Evolutionary conservation across 2,888 invertebrate species (phyloP), one percentile per base, ranked within the genome.

Genomic region (Cerceris rybyensis): DNA sequence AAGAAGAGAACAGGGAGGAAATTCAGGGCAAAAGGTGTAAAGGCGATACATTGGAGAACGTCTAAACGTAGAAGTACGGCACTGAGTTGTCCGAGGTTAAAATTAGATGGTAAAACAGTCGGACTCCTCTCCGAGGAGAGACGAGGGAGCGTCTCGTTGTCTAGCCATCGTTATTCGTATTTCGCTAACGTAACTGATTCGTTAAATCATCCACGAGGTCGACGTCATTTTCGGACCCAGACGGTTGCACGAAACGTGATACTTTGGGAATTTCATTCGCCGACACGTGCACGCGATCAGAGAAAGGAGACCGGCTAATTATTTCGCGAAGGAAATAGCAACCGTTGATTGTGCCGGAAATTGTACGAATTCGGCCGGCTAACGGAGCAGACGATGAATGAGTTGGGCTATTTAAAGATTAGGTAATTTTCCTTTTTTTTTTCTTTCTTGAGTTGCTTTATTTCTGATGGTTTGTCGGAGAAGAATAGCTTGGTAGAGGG

Each of bases 141-240:
- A 82, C 83, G 75, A 71, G 82, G 87, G 80, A 84, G 85, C 83
- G 85, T 86, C 87, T 83, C 80, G 82, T 86, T 86, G 87, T 88
- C 88, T 88, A 83, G 82, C 81, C 79, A 58, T 68, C 76, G 68
- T 80, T 79, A 85, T 83, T 86, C 81, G 78, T 67, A 82, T 75
- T 67, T 80, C 80, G 70, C 77, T 70, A 82, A 85, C 85, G 83
- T 82, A 85, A 85, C 85, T 69, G 83, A 82, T 85, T 81, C 75
- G 72, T 83, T 79, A 79, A 83, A 83, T 83, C 82, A 75, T 64
- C 60, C 69, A 59, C 63, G 52, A 63, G 68, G 50, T 67, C n/a
- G 17, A 55, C 58, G 54, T 77, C 50, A 78, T 79, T 80, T 67
- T 64, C 78, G 70, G 74, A 75, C 70, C 66, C 66, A 73, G 66